A percentile compares a stretch with the other conserved stretches of the same genome.
These are phyloP conservation scores for Tamias sibiricus DNA, from an alignment of 2,113 vertebrate genomes.

Conservation along the genomic window DNA sequence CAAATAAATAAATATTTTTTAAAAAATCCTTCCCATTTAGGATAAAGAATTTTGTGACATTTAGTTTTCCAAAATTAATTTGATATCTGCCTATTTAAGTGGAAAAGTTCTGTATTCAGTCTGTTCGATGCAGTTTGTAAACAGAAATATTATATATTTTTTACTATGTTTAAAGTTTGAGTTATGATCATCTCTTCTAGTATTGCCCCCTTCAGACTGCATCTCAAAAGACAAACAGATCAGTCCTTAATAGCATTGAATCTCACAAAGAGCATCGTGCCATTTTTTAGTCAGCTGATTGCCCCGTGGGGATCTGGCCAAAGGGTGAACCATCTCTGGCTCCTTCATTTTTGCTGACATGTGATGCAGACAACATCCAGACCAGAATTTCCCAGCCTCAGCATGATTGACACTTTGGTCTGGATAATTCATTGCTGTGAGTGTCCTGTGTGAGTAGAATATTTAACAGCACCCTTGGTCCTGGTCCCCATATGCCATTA, in stretches of 20 bases:
- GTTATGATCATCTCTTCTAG: not conserved
- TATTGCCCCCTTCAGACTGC: not conserved
- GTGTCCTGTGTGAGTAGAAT: not conserved
- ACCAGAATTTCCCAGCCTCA: not conserved
- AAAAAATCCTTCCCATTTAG: not conserved
- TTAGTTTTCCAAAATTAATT: not conserved
- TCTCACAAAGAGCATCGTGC: not conserved
- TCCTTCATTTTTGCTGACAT: not conserved
- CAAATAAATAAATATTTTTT: too few relatives aligned
- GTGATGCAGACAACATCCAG: not conserved
- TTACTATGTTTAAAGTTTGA: not conserved
- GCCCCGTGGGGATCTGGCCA: not conserved
- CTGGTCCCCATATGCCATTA: not conserved
- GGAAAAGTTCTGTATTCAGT: not conserved
- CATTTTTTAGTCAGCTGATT: not conserved
- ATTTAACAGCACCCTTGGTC: not conserved
- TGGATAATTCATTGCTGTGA: not conserved
- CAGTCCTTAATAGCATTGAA: not conserved
- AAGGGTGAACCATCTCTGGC: not conserved
- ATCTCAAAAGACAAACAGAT: not conserved
- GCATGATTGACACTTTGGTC: not conserved
- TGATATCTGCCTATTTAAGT: not conserved
- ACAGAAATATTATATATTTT: not conserved
- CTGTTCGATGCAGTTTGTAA: not conserved
- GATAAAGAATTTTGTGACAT: not conserved